Evolutionary conservation across 2,888 invertebrate species (phyloP), one percentile per base, ranked within the genome.

Genomic region (Netelia inedita): DNA sequence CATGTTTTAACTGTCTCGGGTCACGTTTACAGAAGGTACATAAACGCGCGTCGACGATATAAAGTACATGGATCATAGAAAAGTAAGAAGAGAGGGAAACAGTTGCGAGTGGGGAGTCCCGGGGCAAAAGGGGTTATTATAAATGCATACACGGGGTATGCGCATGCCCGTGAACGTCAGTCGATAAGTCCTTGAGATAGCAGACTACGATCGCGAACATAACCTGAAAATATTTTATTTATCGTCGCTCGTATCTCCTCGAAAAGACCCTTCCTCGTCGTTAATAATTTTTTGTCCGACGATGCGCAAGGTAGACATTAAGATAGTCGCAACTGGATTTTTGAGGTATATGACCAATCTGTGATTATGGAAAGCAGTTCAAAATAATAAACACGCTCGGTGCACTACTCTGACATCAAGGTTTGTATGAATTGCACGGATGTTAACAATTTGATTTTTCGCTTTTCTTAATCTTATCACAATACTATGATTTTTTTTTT

Each of bases 181-280:
- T 86, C 86, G 86, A 87, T 87, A 86, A 71, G 80, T 80, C 76
- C 73, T 80, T 83, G 73, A 68, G 75, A 73, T 50, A 84, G 85
- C 83, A 75, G 85, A 84, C 82, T 80, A 85, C 75, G 53, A 46
- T 63, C 74, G 75, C 57, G 66, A 74, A 46, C 83, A 85, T 91
- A 91, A 91, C 91, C 91, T 91, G 83, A 73, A 89, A 91, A 87
- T 87, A 83, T 79, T 83, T 85, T 85, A 87, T 87, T 88, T 81
- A 85, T 83, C 74, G 86, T 53, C 50, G 74, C 21, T 50, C 53
- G 9, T 41, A 11, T 65, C 59, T 53, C 21, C 50, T 55, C 55
- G 28, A 19, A 50, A 19, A 43, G 61, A 53, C 23, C 21, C 57
- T 19, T 69, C 50, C 28, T 63, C 73, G 72, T 2, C 10, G 63